These are phyloP conservation scores for Diadema setosum DNA, from an alignment of 35 echinoderm and acorn worm genomes.

Conservation along the genomic window DNA sequence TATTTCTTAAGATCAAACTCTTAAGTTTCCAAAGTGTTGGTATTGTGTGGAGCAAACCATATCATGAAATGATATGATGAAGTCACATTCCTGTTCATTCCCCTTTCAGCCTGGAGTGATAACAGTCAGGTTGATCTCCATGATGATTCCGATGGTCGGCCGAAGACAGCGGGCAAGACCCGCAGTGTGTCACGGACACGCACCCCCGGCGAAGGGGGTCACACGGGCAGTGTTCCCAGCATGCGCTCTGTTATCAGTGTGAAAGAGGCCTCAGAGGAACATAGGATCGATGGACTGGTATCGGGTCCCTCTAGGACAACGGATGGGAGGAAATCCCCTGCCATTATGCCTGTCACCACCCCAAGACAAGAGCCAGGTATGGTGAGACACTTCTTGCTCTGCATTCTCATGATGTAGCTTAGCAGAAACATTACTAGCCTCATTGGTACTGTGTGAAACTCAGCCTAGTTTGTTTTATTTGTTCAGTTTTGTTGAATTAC, in stretches of 20 bases:
- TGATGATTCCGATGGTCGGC: not conserved
- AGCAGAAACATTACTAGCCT: too few relatives aligned
- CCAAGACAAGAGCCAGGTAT: not conserved
- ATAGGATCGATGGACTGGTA: conserved; percentile 53
- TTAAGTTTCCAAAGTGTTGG: too few relatives aligned
- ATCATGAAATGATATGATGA: too few relatives aligned
- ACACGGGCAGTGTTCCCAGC: conserved; percentile 60
- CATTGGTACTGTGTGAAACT: too few relatives aligned
- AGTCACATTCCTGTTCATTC: too few relatives aligned
- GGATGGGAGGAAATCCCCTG: not conserved
- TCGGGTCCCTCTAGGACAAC: too few relatives aligned
- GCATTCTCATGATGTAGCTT: too few relatives aligned
- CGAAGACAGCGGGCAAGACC: not conserved
- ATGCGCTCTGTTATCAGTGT: conserved; percentile 92
- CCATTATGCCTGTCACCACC: not conserved
- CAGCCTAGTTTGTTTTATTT: too few relatives aligned
- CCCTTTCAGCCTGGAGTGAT: conserved; percentile 76
- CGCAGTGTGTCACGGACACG: not conserved
- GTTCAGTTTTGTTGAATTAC: too few relatives aligned
- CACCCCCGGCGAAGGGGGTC: conserved; percentile 54
- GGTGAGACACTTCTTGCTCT: too few relatives aligned
- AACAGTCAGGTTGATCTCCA: conserved; percentile 24
- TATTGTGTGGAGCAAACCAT: too few relatives aligned
- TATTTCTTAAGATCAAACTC: too few relatives aligned
- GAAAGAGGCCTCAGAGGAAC: conserved; percentile 57